Base-by-base conservation (phyloP, 35 echinoderm and acorn worm genomes). In the Diadema setosum region DNA sequence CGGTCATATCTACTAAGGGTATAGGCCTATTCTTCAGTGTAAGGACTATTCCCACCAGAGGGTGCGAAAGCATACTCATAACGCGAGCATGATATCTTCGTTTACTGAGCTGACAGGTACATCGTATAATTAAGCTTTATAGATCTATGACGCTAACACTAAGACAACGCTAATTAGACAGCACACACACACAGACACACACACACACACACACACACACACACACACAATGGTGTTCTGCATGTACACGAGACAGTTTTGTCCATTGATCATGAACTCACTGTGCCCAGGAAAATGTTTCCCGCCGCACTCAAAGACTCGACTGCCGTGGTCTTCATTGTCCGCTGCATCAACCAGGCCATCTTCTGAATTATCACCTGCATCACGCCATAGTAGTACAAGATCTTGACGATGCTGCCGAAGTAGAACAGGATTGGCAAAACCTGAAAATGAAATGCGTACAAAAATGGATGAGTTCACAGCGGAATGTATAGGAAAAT, bases 231-330 rank as follows among this genome's bases (percentile, higher is more conserved):
- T 23, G 5, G 29, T 23, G 16, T 55, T 55, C 49, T 16, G 21
- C 49, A n/a, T 12, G 49, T 12, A n/a, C n/a, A n/a, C n/a, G n/a
- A n/a, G n/a, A n/a, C n/a, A n/a, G n/a, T n/a, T n/a, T n/a, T n/a
- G 49, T 27, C 58, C 58, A 26, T 4, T 14, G 0, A 14, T 12
- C 36, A 12, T 17, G 16, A 12, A 55, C 43, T 55, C 78, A 92
- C 90, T 87, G 80, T 42, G 23, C 92, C 92, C 61, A 94, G 49
- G 58, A 94, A 90, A 34, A 94, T 94, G 56, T 94, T 94, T 21
- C 92, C 92, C 12, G 92, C 92, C 14, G 92, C 87, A 70, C 56
- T 94, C 17, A 94, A 20, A 12, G 92, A 90, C 58, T 94, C 92
- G 2, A 78, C 27, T 17, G 92, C 92, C n/a, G 92, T 58, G 1